A percentile compares a stretch with the other conserved stretches of the same genome.
Conservation (phyloP, 64 coral and sea anemone species). For the Astreopora myriophthalma region DNA sequence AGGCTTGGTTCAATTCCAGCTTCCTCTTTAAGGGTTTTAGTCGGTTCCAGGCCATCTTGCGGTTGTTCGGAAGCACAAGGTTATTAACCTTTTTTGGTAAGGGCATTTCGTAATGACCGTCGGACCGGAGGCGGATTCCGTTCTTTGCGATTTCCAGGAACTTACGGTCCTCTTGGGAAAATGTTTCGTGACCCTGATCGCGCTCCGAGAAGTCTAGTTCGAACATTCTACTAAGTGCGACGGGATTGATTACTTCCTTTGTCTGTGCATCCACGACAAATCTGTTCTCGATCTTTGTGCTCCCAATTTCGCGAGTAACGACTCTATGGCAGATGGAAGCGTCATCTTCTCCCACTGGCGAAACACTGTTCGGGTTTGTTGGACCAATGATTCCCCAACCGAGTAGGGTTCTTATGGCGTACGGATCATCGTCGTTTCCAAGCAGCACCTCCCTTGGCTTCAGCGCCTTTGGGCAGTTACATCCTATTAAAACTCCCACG, state of each 20-base stretch:
- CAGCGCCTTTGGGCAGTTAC: no score
- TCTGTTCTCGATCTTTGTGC: background rate
- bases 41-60: conserved; percentile 45
- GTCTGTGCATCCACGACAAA: background rate
- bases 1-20: background rate
- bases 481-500: background rate
- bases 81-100: background rate
- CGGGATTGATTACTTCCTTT: conserved; percentile 32
- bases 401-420: no score
- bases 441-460: no score
- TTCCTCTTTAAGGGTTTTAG: conserved; percentile 41
- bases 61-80: conserved; percentile 27
- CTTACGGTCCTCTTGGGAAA: conserved; percentile 1
- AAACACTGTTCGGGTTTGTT: no score
- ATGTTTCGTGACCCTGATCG: background rate
- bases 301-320: background rate
- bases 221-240: background rate
- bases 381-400: no score
- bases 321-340: conserved; percentile 19
- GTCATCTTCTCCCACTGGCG: background rate
- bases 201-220: background rate
- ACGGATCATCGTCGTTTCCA: no score
- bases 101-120: conserved; percentile 34
- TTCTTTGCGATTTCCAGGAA: conserved; percentile 18
- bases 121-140: background rate